phyloP scores from a whole-genome alignment of 1,140 invertebrate genomes.

The Drosophila neocordata region DNA sequence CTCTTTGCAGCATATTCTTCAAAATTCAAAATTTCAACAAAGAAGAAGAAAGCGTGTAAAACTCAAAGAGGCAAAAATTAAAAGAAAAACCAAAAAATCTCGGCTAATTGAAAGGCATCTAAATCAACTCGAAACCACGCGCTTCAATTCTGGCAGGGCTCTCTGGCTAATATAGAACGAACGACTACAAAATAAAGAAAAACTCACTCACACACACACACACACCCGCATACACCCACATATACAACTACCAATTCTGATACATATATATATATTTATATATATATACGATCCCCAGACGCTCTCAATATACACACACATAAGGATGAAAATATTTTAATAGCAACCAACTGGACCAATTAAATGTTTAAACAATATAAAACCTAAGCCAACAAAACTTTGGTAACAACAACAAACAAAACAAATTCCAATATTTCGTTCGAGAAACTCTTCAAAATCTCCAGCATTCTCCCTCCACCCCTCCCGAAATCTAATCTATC shows the following conservation, averaged over 20 bases:
- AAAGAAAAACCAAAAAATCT: constrained; percentile 65
- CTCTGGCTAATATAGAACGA: constrained; percentile 63
- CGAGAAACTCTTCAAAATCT: neutral
- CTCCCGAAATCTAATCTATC: neutral
- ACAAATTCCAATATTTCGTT: constrained; percentile 7
- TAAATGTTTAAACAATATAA: constrained; percentile 69
- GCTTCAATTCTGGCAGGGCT: constrained; percentile 78
- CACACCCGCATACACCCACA: constrained; percentile 35
- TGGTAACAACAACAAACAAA: constrained; percentile 10
- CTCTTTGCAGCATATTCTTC: constrained; percentile 71
- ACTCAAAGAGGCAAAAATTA: constrained; percentile 59
- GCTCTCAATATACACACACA: constrained; percentile 20
- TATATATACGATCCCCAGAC: neutral
- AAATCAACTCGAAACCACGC: constrained; percentile 56
- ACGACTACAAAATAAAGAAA: neutral
- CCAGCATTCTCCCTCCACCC: neutral
- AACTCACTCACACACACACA: constrained; percentile 24
- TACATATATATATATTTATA: neutral
- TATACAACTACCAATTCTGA: constrained; percentile 10
- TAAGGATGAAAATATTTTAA: constrained; percentile 44
- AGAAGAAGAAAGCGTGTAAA: constrained; percentile 79
- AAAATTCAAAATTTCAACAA: constrained; percentile 78
- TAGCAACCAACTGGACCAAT: constrained; percentile 76
- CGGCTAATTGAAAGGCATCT: constrained; percentile 66
- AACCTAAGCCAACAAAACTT: constrained; percentile 24